Evolutionary conservation across 1,140 invertebrate genomes (phyloP).

Genomic region (Ptiloglossa arizonensis): DNA sequence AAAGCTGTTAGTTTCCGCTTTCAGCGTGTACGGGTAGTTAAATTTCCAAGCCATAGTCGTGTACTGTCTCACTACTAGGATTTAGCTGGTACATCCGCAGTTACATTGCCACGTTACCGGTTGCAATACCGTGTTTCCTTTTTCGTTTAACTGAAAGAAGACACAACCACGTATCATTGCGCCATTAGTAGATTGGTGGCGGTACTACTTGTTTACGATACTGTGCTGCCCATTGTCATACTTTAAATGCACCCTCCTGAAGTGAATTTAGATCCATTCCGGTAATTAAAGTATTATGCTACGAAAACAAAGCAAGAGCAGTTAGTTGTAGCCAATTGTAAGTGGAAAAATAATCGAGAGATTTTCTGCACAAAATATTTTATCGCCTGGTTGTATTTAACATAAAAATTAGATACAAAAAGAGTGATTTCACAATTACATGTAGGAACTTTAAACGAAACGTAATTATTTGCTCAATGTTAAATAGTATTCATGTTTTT

Average conservation of each 20-base stretch:
- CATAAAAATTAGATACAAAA: no score
- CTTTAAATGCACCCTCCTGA: not conserved
- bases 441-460: no score
- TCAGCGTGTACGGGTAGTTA: no score
- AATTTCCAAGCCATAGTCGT: not conserved
- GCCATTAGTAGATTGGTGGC: slow-evolving; percentile 57
- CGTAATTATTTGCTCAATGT: no score
- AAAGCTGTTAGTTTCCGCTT: no score
- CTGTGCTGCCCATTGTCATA: slow-evolving; percentile 35
- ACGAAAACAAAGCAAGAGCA: not conserved
- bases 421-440: no score
- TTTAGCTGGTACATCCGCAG: not conserved
- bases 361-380: no score
- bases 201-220: slow-evolving; percentile 15
- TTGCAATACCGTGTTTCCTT: slow-evolving; percentile 4
- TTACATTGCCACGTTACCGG: not conserved
- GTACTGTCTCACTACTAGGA: not conserved
- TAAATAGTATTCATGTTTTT: no score
- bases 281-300: slow-evolving; percentile 44
- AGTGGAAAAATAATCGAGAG: no score
- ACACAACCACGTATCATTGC: slow-evolving; percentile 45
- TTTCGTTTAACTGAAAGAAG: slow-evolving; percentile 36
- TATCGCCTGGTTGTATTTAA: no score
- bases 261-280: slow-evolving; percentile 39
- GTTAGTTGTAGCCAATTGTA: no score